Conservation (phyloP, 2,797 vertebrate genomes). For the Varecia variegata region DNA sequence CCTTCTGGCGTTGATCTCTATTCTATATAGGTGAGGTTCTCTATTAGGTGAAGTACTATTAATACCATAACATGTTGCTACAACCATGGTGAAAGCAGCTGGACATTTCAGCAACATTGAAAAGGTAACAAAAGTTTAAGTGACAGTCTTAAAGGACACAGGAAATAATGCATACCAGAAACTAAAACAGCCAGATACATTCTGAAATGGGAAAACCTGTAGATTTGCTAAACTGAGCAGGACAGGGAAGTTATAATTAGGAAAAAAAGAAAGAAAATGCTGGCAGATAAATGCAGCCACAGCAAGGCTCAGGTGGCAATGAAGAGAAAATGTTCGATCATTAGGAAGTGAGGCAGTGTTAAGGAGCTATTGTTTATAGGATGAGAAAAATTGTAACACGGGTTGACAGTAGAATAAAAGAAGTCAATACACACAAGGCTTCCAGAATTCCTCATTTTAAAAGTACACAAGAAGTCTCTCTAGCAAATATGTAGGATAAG, state of each 20-base stretch:
- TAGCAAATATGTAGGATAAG: background rate
- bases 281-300: background rate
- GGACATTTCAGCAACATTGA: background rate
- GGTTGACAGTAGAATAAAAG: background rate
- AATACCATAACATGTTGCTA: background rate
- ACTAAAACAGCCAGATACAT: background rate
- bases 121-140: background rate
- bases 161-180: conserved; percentile 1
- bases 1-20: background rate
- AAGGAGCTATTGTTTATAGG: background rate
- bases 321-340: background rate
- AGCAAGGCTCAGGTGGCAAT: background rate
- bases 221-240: background rate
- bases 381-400: background rate
- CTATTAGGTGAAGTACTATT: background rate
- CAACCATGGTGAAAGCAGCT: background rate
- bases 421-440: background rate
- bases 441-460: background rate
- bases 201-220: background rate
- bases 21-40: background rate
- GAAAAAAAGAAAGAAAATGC: background rate
- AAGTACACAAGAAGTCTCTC: background rate
- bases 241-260: background rate
- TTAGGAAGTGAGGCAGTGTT: background rate
- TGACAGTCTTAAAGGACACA: background rate